Evolutionary conservation across 2,797 vertebrate species (phyloP), one percentile per base, ranked within the genome.

Genomic region (Bucorvus abyssinicus): DNA sequence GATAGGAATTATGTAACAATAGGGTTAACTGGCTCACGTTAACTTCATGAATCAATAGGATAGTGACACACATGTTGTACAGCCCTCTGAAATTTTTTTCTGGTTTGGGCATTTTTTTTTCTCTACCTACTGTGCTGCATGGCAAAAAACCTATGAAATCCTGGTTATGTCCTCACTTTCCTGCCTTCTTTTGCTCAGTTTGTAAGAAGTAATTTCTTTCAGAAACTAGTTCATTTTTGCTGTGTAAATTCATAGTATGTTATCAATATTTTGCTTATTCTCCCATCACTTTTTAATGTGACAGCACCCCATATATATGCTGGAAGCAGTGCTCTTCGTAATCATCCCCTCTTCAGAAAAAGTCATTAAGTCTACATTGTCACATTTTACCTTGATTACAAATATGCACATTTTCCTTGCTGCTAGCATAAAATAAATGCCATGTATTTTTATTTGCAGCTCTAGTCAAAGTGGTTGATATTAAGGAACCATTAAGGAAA

Each of bases 401-500:
- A 97, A 97, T 87, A 91, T 87, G 93, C 49, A 84, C 69, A 95
- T 94, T 97, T 98, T 94, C 68, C 57, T 74, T 84, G 77, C 26
- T 94, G 78, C 68, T 97, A 96, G 95, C 95, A 96, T 94, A 97
- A 98, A 97, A 97, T 96, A 97, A 97, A 97, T 97, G 94, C 83
- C 90, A 94, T 94, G 59, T 86, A 91, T 96, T 96, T 96, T 96
- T 90, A 97, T 96, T 95, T 96, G 76, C 70, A 93, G 93, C 90
- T 97, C 83, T 94, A 97, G 79, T 57, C 74, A 93, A 97, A 97
- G 94, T 82, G 94, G 78, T 78, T 97, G 94, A 97, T 98, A 97
- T 98, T 97, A 98, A 98, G 93, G 90, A 96, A 86, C 56, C 91
- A 97, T 98, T 97, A 97, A 96, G 90, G 95, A 97, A 97, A 95